phyloP scores from a whole-genome alignment of 53 echinoderm and acorn worm species.

The Holothuria leucospilota region DNA sequence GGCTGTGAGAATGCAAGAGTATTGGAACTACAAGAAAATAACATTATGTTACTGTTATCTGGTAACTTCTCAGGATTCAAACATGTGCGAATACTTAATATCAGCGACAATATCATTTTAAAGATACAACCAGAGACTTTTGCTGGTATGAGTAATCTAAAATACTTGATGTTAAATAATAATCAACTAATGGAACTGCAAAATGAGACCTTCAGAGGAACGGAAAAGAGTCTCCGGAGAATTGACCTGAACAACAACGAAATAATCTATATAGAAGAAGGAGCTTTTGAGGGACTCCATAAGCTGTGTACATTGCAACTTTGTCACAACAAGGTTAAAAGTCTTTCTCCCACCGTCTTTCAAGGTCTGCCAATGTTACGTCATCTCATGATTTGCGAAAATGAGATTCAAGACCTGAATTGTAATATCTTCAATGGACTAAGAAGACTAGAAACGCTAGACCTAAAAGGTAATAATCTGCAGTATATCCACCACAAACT shows the following conservation, averaged over 20 bases:
- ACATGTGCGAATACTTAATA: background rate
- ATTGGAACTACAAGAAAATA: background rate
- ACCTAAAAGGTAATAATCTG: background rate
- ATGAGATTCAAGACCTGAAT: background rate
- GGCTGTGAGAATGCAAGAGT: background rate
- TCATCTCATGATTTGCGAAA: background rate
- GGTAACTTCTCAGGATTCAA: background rate
- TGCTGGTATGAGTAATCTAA: background rate
- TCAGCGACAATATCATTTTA: background rate
- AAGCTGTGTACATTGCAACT: background rate
- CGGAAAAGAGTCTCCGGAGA: background rate
- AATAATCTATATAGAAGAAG: background rate
- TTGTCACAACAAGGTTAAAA: background rate
- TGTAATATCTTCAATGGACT: background rate
- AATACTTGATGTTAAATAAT: background rate
- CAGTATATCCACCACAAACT: background rate
- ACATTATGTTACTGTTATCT: background rate
- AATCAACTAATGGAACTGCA: constrained; percentile 14
- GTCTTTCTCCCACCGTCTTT: background rate
- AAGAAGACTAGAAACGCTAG: background rate
- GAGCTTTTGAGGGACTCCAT: background rate
- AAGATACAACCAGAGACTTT: background rate
- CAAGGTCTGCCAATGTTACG: background rate
- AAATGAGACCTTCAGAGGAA: constrained; percentile 4
- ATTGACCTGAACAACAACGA: background rate